Evolutionary conservation across 2,888 invertebrate genomes (phyloP), one percentile per base, ranked within the genome.

Genomic region (Sisyra terminalis): DNA sequence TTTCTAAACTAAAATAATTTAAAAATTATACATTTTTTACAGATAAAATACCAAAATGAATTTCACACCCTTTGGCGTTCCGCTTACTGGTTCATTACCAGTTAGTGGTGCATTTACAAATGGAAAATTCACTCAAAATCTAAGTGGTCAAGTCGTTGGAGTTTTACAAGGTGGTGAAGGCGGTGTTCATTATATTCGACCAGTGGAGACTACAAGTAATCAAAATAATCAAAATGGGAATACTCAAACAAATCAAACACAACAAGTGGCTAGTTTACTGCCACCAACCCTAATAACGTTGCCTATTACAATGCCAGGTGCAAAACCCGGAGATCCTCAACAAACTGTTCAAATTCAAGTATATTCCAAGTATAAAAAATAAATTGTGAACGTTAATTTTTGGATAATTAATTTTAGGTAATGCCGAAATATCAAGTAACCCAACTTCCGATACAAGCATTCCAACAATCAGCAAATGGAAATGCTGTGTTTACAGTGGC

Each of bases 271-370:
- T 5, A 34, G 47, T 63, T 10, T 47, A 64, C 71, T 72, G 48
- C 57, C 63, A 3, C 78, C 75, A 50, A 79, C 75, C 46, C 68
- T 83, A 49, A 82, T 85, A 51, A 77, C 83, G n/a, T 61, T 85
- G 56, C 85, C 84, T 24, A 81, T 84, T 50, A 71, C 79, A 9
- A 72, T 84, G 61, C 81, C 82, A 1, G 82, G 82, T 3, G 65
- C 72, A 2, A 82, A 82, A 52, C 77, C 77, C 38, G 78, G 76
- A 50, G 84, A 84, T 54, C 79, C 82, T 1, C 79, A 79, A 50
- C 78, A 75, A 50, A 82, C 81, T 32, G 78, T 85, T 32, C 84
- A 84, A 59, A 84, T 84, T 46, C 83, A 84, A 60, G 78, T 79
- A n/a, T 3, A 51, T 56, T 32, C 54, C 53, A 36, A 48, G 2